Conservation (phyloP, 2,888 invertebrate genomes). For the Caradrina kadenii region DNA sequence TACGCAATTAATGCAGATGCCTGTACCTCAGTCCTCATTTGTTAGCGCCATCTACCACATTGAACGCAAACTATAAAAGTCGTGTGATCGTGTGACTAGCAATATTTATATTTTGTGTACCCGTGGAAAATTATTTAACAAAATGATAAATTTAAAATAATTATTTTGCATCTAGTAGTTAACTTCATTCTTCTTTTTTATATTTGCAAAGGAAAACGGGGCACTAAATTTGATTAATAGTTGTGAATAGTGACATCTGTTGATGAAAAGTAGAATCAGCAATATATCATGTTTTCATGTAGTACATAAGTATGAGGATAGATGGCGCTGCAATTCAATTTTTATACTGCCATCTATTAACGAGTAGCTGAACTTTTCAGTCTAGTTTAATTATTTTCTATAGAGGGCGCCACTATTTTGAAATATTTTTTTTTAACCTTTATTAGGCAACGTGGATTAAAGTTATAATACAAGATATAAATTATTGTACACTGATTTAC, state of each 20-base stretch:
- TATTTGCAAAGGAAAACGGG: background rate
- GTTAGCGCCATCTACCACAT: conserved; percentile 14
- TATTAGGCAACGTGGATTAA: too few species aligned
- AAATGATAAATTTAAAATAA: too few species aligned
- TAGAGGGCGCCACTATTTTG: conserved; percentile 45
- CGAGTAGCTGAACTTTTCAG: conserved; percentile 40
- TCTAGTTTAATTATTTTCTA: background rate
- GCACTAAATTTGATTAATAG: fast-evolving
- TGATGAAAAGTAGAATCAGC: fast-evolving
- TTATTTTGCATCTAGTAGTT: too few species aligned
- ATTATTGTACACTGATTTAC: too few species aligned
- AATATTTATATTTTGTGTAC: background rate
- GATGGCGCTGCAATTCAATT: conserved; percentile 11
- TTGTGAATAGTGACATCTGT: conserved; percentile 31
- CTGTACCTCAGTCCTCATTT: too few species aligned
- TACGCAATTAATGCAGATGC: too few species aligned
- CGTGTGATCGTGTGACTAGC: too few species aligned
- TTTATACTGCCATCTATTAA: conserved; percentile 55
- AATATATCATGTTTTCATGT: fast-evolving
- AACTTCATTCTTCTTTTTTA: too few species aligned
- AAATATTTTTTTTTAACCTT: background rate
- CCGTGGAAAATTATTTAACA: too few species aligned
- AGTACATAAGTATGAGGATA: background rate
- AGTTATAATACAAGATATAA: too few species aligned
- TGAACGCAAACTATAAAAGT: background rate